phyloP scores from a whole-genome alignment of 1,140 invertebrate genomes.

The Drosophila sulfurigaster region DNA sequence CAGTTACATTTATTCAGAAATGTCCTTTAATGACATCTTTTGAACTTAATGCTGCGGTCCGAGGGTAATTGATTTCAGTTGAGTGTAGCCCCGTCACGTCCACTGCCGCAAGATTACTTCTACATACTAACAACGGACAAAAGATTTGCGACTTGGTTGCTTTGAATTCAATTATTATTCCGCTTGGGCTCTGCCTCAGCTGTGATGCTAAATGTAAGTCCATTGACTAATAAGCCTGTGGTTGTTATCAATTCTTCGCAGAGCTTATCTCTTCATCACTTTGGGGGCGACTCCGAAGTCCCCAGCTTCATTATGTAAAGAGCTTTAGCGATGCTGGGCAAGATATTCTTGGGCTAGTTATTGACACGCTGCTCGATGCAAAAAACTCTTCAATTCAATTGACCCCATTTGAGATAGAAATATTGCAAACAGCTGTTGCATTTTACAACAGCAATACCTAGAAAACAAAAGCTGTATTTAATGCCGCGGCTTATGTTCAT shows the following conservation, averaged over 20 bases:
- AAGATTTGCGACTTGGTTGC: conserved; percentile 10
- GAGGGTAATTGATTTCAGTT: conserved; percentile 36
- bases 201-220: not conserved
- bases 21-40: conserved; percentile 16
- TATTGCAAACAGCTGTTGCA: conserved; percentile 3
- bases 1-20: not conserved
- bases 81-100: conserved; percentile 18
- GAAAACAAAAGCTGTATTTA: not conserved
- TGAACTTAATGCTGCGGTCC: conserved; percentile 12
- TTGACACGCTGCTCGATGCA: not conserved
- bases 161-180: conserved; percentile 27
- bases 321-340: not conserved
- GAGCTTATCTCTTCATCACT: conserved; percentile 8
- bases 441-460: not conserved
- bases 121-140: not conserved
- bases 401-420: conserved; percentile 6
- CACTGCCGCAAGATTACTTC: conserved; percentile 13
- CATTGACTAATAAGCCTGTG: conserved; percentile 28
- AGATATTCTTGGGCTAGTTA: not conserved
- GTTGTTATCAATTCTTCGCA: conserved; percentile 12
- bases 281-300: not conserved
- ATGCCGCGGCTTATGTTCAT: not conserved
- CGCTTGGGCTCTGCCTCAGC: not conserved
- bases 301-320: conserved; percentile 17
- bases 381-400: conserved; percentile 4